These are phyloP conservation scores for Atrichornis clamosus DNA, from an alignment of 2,113 vertebrate species.

Conservation along the genomic window DNA sequence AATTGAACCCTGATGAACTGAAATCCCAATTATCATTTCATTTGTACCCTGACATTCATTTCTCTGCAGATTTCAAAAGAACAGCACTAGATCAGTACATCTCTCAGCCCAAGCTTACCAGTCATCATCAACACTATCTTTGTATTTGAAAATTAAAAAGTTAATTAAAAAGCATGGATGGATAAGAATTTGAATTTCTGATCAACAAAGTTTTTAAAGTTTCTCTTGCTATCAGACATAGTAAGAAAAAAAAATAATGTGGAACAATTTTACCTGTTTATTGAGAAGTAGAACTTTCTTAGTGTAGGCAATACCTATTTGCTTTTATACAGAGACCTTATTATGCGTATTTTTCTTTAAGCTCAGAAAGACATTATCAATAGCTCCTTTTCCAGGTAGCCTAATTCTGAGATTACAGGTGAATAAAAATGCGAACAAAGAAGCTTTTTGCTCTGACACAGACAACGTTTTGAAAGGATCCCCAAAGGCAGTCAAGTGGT, in stretches of 20 bases:
- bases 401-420: not conserved
- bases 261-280: not conserved
- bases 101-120: slow-evolving; percentile 62
- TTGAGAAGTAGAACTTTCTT: not conserved
- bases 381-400: not conserved
- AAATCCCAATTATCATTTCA: slow-evolving; percentile 68
- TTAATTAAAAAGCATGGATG: slow-evolving; percentile 68
- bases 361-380: not conserved
- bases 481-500: not conserved
- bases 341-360: not conserved
- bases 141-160: slow-evolving; percentile 72
- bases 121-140: slow-evolving; percentile 70
- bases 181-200: slow-evolving; percentile 71
- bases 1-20: slow-evolving; percentile 56
- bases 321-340: not conserved
- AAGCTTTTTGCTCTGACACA: not conserved
- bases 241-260: not conserved
- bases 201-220: slow-evolving; percentile 67
- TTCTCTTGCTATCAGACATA: not conserved
- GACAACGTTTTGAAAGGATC: not conserved
- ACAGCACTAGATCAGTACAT: slow-evolving; percentile 60
- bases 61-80: slow-evolving; percentile 69
- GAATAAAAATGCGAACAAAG: not conserved
- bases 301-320: not conserved
- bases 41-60: slow-evolving; percentile 69